A percentile compares a stretch with the other conserved stretches of the same genome.
These are phyloP conservation scores for Lepidurus apus DNA, from an alignment of 1,140 invertebrate species.

Conservation along the genomic window DNA sequence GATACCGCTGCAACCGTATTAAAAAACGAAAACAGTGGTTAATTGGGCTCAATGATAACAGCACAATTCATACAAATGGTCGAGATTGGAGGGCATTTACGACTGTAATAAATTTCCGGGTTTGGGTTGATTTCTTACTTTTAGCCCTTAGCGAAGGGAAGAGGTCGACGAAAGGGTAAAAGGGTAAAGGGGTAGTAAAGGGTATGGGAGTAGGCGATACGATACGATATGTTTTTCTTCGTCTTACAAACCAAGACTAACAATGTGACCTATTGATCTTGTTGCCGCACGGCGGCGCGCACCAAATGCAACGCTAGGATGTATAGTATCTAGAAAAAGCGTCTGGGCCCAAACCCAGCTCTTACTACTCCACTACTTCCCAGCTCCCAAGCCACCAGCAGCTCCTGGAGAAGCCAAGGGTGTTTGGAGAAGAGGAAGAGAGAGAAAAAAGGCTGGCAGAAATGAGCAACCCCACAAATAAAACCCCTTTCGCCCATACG, in stretches of 20 bases:
- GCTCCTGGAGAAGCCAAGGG: not conserved
- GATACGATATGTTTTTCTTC: slow-evolving; percentile 1
- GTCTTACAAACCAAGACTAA: not conserved
- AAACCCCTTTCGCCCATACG: not conserved
- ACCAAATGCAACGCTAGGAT: not conserved
- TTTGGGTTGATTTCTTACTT: not conserved
- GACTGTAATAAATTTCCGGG: not conserved
- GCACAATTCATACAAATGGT: not conserved
- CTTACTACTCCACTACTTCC: not conserved
- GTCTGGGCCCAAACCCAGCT: not conserved
- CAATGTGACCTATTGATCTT: slow-evolving; percentile 22
- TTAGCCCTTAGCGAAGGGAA: not conserved
- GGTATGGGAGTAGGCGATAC: not conserved
- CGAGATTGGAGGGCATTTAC: too few species aligned
- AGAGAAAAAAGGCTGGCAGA: not conserved
- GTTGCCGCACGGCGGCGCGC: slow-evolving; percentile 4
- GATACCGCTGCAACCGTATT: slow-evolving; percentile 61
- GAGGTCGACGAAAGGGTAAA: not conserved
- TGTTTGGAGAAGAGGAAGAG: not conserved
- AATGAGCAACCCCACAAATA: not conserved
- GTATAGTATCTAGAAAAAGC: not conserved
- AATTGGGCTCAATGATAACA: too few species aligned
- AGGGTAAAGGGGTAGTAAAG: not conserved
- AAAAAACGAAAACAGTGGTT: slow-evolving; percentile 23
- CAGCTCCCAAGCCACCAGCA: not conserved